Evolutionary conservation across 2,888 invertebrate genomes (phyloP).

Genomic region (Saturnia japonica): DNA sequence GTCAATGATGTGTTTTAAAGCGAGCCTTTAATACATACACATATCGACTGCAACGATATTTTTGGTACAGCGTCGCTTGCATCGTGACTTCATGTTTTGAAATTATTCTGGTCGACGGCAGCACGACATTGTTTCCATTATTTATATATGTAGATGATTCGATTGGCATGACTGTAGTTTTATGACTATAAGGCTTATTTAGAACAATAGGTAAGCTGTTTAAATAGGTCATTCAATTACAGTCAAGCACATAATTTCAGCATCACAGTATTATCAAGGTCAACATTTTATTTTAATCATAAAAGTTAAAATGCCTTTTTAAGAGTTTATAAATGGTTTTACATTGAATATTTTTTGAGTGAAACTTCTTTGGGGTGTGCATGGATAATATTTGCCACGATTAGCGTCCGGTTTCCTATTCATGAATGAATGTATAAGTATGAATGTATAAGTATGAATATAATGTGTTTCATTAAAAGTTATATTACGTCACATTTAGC

Average conservation of each 20-base stretch:
- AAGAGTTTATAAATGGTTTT: not conserved
- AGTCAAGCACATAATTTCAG: slow-evolving; percentile 8
- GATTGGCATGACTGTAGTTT: slow-evolving; percentile 52
- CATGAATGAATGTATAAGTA: too few species aligned
- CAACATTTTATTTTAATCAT: not conserved
- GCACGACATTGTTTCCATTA: not conserved
- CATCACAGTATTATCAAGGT: not conserved
- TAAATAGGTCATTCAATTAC: slow-evolving; percentile 36
- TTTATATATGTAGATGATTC: slow-evolving; percentile 46
- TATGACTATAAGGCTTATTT: slow-evolving; percentile 45
- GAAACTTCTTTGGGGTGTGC: not conserved
- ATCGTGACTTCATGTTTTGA: not conserved
- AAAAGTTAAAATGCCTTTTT: not conserved
- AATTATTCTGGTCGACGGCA: slow-evolving; percentile 19
- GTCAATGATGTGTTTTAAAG: slow-evolving; percentile 50
- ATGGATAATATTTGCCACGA: too few species aligned
- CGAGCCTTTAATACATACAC: slow-evolving; percentile 31
- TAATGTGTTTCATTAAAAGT: too few species aligned
- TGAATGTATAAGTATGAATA: too few species aligned
- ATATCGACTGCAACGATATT: slow-evolving; percentile 7
- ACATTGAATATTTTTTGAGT: not conserved
- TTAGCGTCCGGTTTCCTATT: too few species aligned
- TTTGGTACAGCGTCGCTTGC: not conserved
- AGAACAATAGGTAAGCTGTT: slow-evolving; percentile 50
- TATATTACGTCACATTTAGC: not conserved